Evolutionary conservation across 2,888 invertebrate genomes (phyloP).

Genomic region (Scrobipalpa costella): DNA sequence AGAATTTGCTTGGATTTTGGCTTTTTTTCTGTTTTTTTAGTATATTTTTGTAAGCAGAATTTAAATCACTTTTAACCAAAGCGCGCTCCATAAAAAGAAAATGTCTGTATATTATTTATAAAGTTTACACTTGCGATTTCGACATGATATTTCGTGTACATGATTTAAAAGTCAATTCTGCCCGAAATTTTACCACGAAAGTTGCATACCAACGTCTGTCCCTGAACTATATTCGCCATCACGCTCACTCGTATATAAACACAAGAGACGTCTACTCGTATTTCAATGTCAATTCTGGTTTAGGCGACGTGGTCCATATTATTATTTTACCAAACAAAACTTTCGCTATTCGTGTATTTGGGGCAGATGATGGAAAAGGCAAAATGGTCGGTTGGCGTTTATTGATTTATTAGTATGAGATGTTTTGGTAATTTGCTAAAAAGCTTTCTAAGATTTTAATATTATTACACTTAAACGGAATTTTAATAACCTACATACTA

Average conservation of each 20-base stretch:
- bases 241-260: conserved; percentile 39
- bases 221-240: conserved; percentile 41
- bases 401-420: background rate
- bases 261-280: conserved; percentile 49
- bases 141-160: background rate
- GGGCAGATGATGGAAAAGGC: conserved; percentile 10
- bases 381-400: background rate
- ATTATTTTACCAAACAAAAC: conserved; percentile 62
- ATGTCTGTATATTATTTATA: too few species aligned
- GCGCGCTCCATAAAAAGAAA: too few species aligned
- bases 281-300: conserved; percentile 63
- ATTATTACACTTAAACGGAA: too few species aligned
- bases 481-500: too few species aligned
- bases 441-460: too few species aligned
- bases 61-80: too few species aligned
- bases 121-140: too few species aligned
- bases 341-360: conserved; percentile 21
- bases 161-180: background rate
- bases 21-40: too few species aligned
- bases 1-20: too few species aligned
- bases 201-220: background rate
- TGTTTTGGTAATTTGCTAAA: background rate
- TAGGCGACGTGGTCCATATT: conserved; percentile 57
- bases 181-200: background rate
- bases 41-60: too few species aligned